Evolutionary conservation across 1,140 invertebrate genomes (phyloP).

Genomic region (Lutraria rhynchaena): DNA sequence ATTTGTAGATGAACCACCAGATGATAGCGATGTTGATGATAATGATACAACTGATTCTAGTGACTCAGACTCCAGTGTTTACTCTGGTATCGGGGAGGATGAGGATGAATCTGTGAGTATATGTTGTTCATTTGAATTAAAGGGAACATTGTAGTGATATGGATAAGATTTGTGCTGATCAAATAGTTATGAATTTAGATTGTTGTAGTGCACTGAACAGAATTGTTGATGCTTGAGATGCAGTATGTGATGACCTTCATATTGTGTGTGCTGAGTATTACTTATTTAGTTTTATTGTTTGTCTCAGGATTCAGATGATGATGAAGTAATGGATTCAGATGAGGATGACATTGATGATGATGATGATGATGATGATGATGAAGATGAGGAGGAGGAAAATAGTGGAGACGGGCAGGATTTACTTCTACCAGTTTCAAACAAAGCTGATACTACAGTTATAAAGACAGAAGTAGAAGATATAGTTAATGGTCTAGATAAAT

Average conservation of each 20-base stretch:
- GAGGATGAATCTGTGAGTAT: constrained; percentile 43
- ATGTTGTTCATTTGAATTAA: not conserved
- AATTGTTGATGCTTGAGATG: not conserved
- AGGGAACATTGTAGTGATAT: not conserved
- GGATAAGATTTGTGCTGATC: not conserved
- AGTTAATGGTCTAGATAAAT: not conserved
- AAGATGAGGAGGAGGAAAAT: constrained; percentile 57
- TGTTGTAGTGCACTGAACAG: not conserved
- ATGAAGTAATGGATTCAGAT: constrained; percentile 8
- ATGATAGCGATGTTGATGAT: constrained; percentile 59
- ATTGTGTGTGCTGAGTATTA: no score
- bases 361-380: constrained; percentile 56
- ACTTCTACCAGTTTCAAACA: not conserved
- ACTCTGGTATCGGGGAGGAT: constrained; percentile 80
- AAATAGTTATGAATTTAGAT: not conserved
- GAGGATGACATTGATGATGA: constrained; percentile 12
- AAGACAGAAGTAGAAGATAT: not conserved
- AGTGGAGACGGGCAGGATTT: not conserved
- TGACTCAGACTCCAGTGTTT: constrained; percentile 80
- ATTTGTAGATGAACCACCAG: constrained; percentile 64
- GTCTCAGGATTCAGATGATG: not conserved
- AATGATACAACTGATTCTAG: constrained; percentile 58
- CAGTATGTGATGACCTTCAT: no score
- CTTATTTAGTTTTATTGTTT: no score
- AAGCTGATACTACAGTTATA: not conserved